Evolutionary conservation across 1,140 invertebrate species (phyloP).

Genomic region (Procambarus virginalis): DNA sequence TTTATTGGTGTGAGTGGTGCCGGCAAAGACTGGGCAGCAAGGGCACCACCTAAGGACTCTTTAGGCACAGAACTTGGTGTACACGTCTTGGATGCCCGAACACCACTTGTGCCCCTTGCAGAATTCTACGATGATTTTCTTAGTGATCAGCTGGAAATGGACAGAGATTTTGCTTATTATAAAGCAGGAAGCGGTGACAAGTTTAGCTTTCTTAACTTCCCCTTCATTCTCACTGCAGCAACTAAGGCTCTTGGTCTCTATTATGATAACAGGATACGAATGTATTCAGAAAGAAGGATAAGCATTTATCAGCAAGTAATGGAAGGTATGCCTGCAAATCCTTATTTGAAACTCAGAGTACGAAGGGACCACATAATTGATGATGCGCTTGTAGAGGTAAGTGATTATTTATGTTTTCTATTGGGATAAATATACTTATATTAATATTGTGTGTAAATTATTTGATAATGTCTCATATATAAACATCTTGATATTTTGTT

Average conservation of each 20-base stretch:
- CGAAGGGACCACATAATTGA: slow-evolving; percentile 91
- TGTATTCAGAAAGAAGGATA: slow-evolving; percentile 92
- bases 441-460: too few species aligned
- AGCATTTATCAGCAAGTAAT: slow-evolving; percentile 86
- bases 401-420: slow-evolving; percentile 38
- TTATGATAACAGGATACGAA: slow-evolving; percentile 94
- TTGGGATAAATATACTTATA: not conserved
- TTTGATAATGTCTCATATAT: too few species aligned
- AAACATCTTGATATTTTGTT: too few species aligned
- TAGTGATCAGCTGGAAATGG: slow-evolving; percentile 93
- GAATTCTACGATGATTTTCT: slow-evolving; percentile 96
- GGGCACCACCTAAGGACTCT: slow-evolving; percentile 73
- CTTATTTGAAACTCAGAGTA: slow-evolving; percentile 88
- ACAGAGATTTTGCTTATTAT: slow-evolving; percentile 92
- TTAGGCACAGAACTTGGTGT: slow-evolving; percentile 80
- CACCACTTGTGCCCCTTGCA: slow-evolving; percentile 86
- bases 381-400: slow-evolving; percentile 90
- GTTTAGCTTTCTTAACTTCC: slow-evolving; percentile 94
- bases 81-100: slow-evolving; percentile 85
- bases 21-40: slow-evolving; percentile 70
- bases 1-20: slow-evolving; percentile 71
- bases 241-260: slow-evolving; percentile 93
- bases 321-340: slow-evolving; percentile 84
- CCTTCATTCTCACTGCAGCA: slow-evolving; percentile 93
- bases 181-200: slow-evolving; percentile 82